These are phyloP conservation scores for Electrona antarctica DNA, from an alignment of 2,113 vertebrate species.

Conservation along the genomic window DNA sequence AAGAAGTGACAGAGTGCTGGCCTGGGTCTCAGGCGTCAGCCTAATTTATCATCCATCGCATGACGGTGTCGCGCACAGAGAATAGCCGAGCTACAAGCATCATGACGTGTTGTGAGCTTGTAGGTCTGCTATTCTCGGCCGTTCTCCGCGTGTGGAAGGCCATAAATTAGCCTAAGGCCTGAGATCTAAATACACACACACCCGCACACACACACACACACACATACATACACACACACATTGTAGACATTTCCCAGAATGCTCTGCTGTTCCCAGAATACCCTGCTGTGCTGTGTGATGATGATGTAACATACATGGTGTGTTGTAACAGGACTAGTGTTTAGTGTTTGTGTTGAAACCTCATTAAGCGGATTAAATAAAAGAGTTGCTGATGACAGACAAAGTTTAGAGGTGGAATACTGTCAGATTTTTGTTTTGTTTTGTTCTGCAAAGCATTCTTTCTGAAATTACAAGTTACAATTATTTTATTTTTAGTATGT, in stretches of 20 bases:
- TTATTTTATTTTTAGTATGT: neutral
- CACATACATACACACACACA: neutral
- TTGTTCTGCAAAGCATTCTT: neutral
- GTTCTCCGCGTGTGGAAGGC: too few species aligned
- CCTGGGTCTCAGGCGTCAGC: too few species aligned
- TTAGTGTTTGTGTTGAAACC: slow-evolving; percentile 59
- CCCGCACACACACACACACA: slow-evolving; percentile 3
- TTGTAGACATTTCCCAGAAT: slow-evolving; percentile 64
- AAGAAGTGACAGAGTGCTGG: too few species aligned
- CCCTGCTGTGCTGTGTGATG: slow-evolving; percentile 44
- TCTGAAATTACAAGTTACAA: neutral
- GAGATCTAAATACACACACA: slow-evolving; percentile 18
- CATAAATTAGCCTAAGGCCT: neutral
- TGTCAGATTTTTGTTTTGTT: slow-evolving; percentile 5
- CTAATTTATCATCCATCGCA: too few species aligned
- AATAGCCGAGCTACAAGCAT: neutral
- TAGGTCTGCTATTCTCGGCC: too few species aligned
- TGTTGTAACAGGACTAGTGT: slow-evolving; percentile 42
- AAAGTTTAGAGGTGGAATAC: slow-evolving; percentile 18
- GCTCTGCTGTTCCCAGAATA: slow-evolving; percentile 37
- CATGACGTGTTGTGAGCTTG: too few species aligned
- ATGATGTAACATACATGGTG: slow-evolving; percentile 24
- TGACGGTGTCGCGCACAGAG: neutral
- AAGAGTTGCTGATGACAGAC: slow-evolving; percentile 8
- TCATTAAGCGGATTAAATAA: slow-evolving; percentile 28